phyloP scores from a whole-genome alignment of 2,888 invertebrate genomes.

The Perithous albicinctus region DNA sequence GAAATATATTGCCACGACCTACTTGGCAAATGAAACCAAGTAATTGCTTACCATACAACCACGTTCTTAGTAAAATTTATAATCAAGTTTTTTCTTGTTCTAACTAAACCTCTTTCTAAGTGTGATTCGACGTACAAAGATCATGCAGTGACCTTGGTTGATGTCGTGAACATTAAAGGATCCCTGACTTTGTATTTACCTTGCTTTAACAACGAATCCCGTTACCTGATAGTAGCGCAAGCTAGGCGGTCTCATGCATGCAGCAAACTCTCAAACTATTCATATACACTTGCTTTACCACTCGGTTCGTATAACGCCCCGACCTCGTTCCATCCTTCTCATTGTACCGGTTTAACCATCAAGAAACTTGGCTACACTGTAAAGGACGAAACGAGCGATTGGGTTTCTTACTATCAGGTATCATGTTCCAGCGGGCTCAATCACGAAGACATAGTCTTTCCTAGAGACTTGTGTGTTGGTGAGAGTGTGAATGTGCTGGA shows the following conservation, averaged over 20 bases:
- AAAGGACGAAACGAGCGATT: conserved; percentile 21
- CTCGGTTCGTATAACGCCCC: conserved; percentile 10
- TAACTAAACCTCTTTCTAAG: too few relatives aligned
- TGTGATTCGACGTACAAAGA: too few relatives aligned
- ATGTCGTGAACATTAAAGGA: background rate
- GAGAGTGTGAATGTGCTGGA: background rate
- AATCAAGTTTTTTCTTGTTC: too few relatives aligned
- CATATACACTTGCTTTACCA: conserved; percentile 14
- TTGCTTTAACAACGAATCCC: background rate
- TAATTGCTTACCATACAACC: too few relatives aligned
- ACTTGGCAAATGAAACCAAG: too few relatives aligned
- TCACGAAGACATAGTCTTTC: conserved; percentile 10
- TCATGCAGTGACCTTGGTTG: too few relatives aligned
- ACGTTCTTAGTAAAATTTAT: too few relatives aligned
- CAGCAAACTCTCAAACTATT: conserved; percentile 19
- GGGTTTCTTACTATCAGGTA: conserved; percentile 24
- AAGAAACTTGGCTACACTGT: background rate
- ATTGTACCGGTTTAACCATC: background rate
- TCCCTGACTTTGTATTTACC: background rate
- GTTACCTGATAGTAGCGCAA: background rate
- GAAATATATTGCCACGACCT: too few relatives aligned
- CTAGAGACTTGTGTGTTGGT: background rate
- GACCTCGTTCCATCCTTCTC: background rate
- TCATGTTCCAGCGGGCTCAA: conserved; percentile 12
- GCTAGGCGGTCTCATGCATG: background rate